Percentiles rank a stretch among this genome's conserved stretches.
These are phyloP conservation scores for Acanthornis magna DNA, from an alignment of 2,797 vertebrate species.

Conservation along the genomic window DNA sequence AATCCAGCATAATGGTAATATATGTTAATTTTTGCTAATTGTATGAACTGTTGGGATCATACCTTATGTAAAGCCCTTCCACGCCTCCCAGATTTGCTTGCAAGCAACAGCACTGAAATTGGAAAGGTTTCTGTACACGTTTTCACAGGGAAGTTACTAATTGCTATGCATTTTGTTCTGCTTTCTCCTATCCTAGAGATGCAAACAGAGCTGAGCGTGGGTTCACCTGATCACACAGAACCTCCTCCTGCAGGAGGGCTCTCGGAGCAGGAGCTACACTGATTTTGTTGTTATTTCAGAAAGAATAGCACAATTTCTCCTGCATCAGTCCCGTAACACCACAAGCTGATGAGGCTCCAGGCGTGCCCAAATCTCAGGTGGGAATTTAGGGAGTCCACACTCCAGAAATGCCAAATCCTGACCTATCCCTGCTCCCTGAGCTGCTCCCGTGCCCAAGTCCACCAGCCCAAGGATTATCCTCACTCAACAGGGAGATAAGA, in stretches of 20 bases:
- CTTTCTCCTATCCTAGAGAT: neutral
- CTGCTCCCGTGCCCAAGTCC: neutral
- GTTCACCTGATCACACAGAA: neutral
- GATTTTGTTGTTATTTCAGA: neutral
- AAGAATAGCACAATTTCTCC: neutral
- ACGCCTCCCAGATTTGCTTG: neutral
- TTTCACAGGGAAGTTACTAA: constrained; percentile 3
- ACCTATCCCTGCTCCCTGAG: neutral
- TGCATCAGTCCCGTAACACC: neutral
- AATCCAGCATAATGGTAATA: neutral
- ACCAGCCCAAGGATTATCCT: neutral
- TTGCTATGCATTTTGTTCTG: neutral
- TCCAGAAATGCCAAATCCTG: neutral
- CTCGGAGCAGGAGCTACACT: neutral
- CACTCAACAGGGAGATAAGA: neutral
- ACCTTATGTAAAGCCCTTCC: neutral
- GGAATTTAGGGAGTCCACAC: neutral
- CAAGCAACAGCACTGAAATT: neutral
- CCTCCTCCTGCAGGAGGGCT: neutral
- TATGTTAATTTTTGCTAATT: constrained; percentile 12
- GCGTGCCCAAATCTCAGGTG: neutral
- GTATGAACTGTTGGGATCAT: neutral
- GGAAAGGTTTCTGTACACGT: neutral
- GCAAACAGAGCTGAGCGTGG: neutral
- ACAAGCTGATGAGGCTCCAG: neutral